phyloP scores from a whole-genome alignment of 2,113 vertebrate genomes.

The Coptodon rendalli region DNA sequence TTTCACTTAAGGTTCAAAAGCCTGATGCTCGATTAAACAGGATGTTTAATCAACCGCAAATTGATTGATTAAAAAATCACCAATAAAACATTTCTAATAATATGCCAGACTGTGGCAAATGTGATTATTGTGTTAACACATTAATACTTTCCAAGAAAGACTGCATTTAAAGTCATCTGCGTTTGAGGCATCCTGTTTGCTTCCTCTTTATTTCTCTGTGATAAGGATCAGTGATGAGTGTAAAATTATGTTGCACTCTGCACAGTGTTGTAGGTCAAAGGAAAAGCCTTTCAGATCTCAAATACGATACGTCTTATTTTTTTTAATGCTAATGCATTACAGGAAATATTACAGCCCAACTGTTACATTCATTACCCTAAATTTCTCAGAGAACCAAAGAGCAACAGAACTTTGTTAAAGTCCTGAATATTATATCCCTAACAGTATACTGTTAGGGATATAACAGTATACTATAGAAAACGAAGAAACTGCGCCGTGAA shows the following conservation, averaged over 20 bases:
- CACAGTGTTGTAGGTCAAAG: not conserved
- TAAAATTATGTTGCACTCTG: not conserved
- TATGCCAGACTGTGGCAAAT: not conserved
- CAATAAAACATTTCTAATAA: not conserved
- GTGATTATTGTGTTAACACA: not conserved
- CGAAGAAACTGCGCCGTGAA: accelerated
- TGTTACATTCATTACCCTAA: not conserved
- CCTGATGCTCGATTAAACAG: not conserved
- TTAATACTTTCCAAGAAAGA: not conserved
- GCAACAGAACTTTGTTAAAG: not conserved
- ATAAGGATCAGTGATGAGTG: accelerated
- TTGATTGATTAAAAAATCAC: not conserved
- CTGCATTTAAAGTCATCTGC: not conserved
- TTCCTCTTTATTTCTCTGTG: not conserved
- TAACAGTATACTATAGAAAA: not conserved
- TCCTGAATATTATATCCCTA: accelerated
- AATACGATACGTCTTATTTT: accelerated
- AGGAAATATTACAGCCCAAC: accelerated
- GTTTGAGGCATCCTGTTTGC: not conserved
- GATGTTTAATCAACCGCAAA: not conserved
- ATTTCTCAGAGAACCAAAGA: not conserved
- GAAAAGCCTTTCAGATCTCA: not conserved
- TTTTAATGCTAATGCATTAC: not conserved
- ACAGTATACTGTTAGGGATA: not conserved
- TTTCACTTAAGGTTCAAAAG: slow-evolving; percentile 76